These are phyloP conservation scores for Spilarctia lutea DNA, from an alignment of 2,888 invertebrate species.

Conservation along the genomic window DNA sequence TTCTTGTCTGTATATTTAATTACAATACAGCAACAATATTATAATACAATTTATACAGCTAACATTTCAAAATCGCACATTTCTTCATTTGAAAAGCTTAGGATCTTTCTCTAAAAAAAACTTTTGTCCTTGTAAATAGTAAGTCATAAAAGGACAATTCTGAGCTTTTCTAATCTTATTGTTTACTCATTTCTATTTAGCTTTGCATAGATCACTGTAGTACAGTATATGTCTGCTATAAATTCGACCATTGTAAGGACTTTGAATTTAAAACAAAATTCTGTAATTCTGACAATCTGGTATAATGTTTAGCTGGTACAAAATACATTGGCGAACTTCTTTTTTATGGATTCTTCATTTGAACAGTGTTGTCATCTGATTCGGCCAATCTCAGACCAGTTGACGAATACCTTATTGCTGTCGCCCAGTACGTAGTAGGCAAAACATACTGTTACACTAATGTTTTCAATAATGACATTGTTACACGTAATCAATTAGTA, in stretches of 20 bases:
- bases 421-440: conserved; percentile 54
- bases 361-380: conserved; percentile 78
- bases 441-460: conserved; percentile 60
- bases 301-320: conserved; percentile 93
- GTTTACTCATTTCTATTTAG: conserved; percentile 93
- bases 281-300: conserved; percentile 97
- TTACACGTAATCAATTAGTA: conserved; percentile 7
- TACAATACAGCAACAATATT: background rate
- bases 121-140: conserved; percentile 91
- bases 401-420: conserved; percentile 59
- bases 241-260: conserved; percentile 96
- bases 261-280: conserved; percentile 97
- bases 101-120: conserved; percentile 96
- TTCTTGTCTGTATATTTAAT: background rate
- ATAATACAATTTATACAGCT: conserved; percentile 25
- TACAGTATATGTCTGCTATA: conserved; percentile 97
- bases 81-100: conserved; percentile 95
- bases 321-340: conserved; percentile 90
- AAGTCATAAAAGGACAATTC: conserved; percentile 93
- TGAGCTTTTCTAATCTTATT: conserved; percentile 92
- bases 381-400: conserved; percentile 49
- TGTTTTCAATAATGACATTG: conserved; percentile 66
- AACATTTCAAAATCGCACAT: conserved; percentile 86
- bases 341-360: conserved; percentile 92
- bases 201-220: conserved; percentile 96